Percentiles rank a stretch among this genome's conserved stretches.
phyloP scores from a whole-genome alignment of 2,113 vertebrate genomes.

The Cephalopholis sonnerati region DNA sequence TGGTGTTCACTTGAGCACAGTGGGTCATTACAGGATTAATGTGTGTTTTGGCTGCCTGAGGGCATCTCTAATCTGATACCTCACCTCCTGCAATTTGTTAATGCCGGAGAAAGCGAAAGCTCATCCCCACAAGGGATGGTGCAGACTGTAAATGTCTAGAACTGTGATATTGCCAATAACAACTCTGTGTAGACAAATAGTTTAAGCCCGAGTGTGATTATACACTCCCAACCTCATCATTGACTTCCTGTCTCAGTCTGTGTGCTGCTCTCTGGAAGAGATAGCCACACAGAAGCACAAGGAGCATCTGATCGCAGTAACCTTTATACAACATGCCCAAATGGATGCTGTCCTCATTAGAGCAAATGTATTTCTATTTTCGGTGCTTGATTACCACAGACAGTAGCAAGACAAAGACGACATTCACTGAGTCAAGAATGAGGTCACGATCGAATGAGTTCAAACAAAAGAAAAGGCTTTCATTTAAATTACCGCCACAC shows the following conservation, averaged over 20 bases:
- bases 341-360: slow-evolving; percentile 31
- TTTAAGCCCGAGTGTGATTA: slow-evolving; percentile 40
- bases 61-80: slow-evolving; percentile 68
- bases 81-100: slow-evolving; percentile 62
- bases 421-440: background rate
- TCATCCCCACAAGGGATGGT: slow-evolving; percentile 41
- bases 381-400: slow-evolving; percentile 10
- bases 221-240: slow-evolving; percentile 31
- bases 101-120: slow-evolving; percentile 51
- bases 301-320: background rate
- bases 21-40: slow-evolving; percentile 64
- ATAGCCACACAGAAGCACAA: slow-evolving; percentile 1
- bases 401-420: background rate
- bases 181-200: slow-evolving; percentile 35
- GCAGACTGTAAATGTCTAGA: slow-evolving; percentile 46
- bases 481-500: background rate
- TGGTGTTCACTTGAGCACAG: slow-evolving; percentile 45
- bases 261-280: slow-evolving; percentile 8
- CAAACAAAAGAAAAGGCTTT: background rate
- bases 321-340: background rate
- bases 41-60: slow-evolving; percentile 60
- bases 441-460: background rate
- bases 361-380: slow-evolving; percentile 17
- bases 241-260: slow-evolving; percentile 35
- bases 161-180: slow-evolving; percentile 49